Evolutionary conservation across 2,888 invertebrate species (phyloP).

Genomic region (Conchocele bisecta): DNA sequence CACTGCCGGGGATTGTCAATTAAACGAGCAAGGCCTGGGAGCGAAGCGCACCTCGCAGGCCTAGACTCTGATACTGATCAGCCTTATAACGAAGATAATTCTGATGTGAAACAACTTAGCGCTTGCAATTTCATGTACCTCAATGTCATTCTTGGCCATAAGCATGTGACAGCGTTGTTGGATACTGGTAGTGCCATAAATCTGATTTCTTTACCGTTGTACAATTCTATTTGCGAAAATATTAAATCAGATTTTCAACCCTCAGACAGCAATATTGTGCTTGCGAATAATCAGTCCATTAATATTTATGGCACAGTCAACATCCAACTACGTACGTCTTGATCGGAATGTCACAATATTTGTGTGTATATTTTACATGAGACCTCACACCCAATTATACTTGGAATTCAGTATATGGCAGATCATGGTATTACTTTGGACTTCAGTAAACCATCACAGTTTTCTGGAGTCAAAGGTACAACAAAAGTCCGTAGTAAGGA

Average conservation of each 20-base stretch:
- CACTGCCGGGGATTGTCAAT: background rate
- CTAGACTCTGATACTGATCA: too few relatives aligned
- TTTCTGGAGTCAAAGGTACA: background rate
- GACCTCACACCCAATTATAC: background rate
- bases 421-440: background rate
- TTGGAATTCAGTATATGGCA: constrained; percentile 1
- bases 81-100: too few relatives aligned
- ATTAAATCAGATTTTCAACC: background rate
- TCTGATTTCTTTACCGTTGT: constrained; percentile 1
- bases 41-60: too few relatives aligned
- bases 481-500: background rate
- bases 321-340: too few relatives aligned
- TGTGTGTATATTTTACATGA: background rate
- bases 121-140: constrained; percentile 1
- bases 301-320: background rate
- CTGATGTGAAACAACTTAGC: background rate
- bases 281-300: constrained; percentile 1
- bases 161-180: background rate
- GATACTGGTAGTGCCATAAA: constrained; percentile 6
- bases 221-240: background rate
- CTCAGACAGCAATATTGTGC: background rate
- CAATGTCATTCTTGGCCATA: background rate
- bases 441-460: background rate
- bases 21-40: constrained; percentile 1
- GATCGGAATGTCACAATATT: too few relatives aligned